Conservation (phyloP, 2,797 vertebrate genomes). For the Glossophaga mutica region DNA sequence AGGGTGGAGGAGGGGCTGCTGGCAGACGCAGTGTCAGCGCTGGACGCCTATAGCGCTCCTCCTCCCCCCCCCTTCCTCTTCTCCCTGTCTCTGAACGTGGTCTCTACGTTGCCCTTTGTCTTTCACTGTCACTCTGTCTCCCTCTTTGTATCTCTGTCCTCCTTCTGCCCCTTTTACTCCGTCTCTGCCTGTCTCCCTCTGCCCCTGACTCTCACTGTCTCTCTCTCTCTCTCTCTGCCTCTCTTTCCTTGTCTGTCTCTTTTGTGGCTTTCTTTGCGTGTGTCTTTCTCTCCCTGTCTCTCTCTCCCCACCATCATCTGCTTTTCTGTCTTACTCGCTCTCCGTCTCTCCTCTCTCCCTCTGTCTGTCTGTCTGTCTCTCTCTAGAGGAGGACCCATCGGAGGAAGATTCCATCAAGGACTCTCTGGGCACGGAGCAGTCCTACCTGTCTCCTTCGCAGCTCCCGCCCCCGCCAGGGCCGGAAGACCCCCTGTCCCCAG, state of each 20-base stretch:
- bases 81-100: neutral
- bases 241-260: neutral
- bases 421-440: slow-evolving; percentile 82
- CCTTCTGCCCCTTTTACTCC: too few species aligned
- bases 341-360: neutral
- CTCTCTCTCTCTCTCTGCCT: neutral
- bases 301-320: neutral
- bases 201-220: neutral
- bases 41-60: neutral
- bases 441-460: slow-evolving; percentile 88
- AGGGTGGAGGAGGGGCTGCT: neutral
- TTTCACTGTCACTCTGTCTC: neutral
- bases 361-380: neutral
- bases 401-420: slow-evolving; percentile 89
- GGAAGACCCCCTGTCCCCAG: slow-evolving; percentile 86
- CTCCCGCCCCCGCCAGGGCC: slow-evolving; percentile 60
- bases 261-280: neutral
- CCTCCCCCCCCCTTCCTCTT: too few species aligned
- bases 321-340: neutral
- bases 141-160: neutral
- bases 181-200: too few species aligned
- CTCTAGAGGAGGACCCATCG: slow-evolving; percentile 90
- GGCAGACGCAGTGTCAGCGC: accelerated
- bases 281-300: neutral
- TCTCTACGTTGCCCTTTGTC: neutral